Base-by-base conservation (phyloP, 2,888 invertebrate genomes). In the Agriotes lineatus region DNA sequence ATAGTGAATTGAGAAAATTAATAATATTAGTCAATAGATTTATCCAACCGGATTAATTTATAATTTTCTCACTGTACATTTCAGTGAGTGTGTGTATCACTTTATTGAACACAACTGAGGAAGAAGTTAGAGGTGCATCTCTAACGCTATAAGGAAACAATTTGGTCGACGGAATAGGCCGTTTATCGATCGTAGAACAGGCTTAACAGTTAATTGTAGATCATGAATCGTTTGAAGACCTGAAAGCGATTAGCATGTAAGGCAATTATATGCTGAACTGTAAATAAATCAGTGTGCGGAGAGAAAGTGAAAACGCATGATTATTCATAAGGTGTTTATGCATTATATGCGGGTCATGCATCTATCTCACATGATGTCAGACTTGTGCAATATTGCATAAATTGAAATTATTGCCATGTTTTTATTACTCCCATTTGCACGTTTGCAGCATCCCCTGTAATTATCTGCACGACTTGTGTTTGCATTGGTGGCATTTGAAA, bases 311-410 rank as follows among this genome's bases (percentile, higher is more conserved):
- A 22, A 12, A 10, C 12, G 12, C 18, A 48, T 48, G 16, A 42
- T 42, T 42, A 48, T 22, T 48, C 12, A 48, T 48, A 22, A 48
- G 22, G 48, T 48, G 48, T 54, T 54, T 54, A 54, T 54, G 30
- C 22, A 33, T 54, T 54, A 35, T 54, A 54, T 54, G 20, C 54
- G 54, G 54, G 54, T 35, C 19, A 35, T 35, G 16, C 33, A 60
- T 60, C 45, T 45, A 48, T 45, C 45, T 33, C 48, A 60, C 59
- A 45, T 60, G 35, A 45, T 60, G 35, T 48, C 18, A 60, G 14
- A 33, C 19, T 60, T 60, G 20, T 18, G 45, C 33, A 60, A 60
- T 18, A 35, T 12, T 48, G 25, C 22, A 48, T 12, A 10, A 10
- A 10, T 9, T 19, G 14, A 37, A 37, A 3, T 4, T n/a, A 37